Conservation (phyloP, 2,797 vertebrate species). For the Fratercula arctica region DNA sequence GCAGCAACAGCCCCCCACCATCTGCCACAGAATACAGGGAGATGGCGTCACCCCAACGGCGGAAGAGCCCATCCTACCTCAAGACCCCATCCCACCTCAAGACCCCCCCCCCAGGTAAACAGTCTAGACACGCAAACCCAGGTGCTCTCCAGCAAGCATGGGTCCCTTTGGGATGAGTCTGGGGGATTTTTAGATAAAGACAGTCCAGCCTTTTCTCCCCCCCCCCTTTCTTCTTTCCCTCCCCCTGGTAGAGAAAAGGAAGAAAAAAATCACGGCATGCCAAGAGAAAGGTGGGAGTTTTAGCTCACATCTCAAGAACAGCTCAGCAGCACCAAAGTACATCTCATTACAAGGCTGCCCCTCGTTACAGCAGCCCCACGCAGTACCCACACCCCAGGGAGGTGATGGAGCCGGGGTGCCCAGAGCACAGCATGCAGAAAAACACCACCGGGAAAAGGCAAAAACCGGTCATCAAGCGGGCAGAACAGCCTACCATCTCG, state of each 20-base stretch:
- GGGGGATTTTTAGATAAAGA: not conserved
- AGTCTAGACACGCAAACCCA: not conserved
- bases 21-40: constrained; percentile 73
- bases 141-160: fast-evolving
- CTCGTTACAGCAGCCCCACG: not conserved
- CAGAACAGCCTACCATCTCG: constrained; percentile 70
- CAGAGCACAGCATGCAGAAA: not conserved
- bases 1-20: constrained; percentile 73
- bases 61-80: not conserved
- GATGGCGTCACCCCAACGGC: not conserved
- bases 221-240: not conserved
- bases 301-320: not conserved
- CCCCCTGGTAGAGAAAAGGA: not conserved
- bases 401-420: not conserved
- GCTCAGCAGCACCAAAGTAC: not conserved
- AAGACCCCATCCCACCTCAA: not conserved
- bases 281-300: not conserved
- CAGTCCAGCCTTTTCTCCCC: not conserved
- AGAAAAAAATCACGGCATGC: constrained; percentile 21
- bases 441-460: not conserved
- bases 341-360: not conserved
- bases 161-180: not conserved
- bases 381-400: not conserved
- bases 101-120: not conserved
- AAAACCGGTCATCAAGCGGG: not conserved